Evolutionary conservation across 2,113 vertebrate genomes (phyloP).

Genomic region (Falco punctatus): DNA sequence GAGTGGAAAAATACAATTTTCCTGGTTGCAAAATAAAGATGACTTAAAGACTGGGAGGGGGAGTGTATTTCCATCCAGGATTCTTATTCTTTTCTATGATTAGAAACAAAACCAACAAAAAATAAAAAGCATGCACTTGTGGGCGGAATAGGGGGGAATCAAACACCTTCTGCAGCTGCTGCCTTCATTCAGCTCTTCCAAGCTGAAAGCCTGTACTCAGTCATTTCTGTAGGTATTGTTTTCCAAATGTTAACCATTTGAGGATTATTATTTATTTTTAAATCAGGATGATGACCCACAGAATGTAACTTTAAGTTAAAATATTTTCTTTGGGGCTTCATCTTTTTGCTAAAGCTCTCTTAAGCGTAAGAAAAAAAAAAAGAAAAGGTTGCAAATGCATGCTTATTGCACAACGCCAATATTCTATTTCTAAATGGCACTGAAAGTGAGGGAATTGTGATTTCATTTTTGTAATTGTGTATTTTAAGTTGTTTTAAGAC

Average conservation of each 20-base stretch:
- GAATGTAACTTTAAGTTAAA: background rate
- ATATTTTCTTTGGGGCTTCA: background rate
- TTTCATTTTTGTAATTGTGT: background rate
- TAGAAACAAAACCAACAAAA: background rate
- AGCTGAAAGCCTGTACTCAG: background rate
- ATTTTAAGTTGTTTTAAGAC: background rate
- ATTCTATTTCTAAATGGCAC: background rate
- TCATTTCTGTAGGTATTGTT: background rate
- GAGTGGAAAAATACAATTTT: background rate
- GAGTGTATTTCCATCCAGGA: background rate
- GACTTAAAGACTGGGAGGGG: background rate
- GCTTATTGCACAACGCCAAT: background rate
- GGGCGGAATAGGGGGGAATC: background rate
- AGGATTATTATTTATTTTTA: background rate
- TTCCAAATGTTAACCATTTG: background rate
- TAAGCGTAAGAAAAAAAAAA: background rate
- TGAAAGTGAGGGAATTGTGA: background rate
- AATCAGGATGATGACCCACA: accelerated
- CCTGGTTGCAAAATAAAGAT: background rate
- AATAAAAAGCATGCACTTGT: accelerated
- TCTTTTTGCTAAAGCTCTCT: background rate
- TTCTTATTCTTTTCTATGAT: background rate
- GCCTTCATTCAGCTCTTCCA: background rate
- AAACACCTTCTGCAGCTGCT: background rate
- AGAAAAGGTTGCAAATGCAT: background rate